Conservation (phyloP, 2,113 vertebrate species). For the Hippoglossus stenolepis region DNA sequence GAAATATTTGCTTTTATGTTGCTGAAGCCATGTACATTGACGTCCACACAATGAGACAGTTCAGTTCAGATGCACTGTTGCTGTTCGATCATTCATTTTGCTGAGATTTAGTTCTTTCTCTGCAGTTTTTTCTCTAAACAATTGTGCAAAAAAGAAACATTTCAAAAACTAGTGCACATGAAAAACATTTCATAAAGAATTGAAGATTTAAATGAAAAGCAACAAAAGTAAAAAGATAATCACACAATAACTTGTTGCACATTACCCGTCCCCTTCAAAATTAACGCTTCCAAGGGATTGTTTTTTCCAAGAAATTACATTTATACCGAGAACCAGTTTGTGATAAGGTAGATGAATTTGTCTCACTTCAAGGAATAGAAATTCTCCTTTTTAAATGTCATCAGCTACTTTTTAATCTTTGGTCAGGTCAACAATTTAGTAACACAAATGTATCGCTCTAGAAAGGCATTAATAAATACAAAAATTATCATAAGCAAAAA, state of each 20-base stretch:
- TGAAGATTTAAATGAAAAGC: conserved; percentile 28
- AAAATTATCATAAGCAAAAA: not conserved
- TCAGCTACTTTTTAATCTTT: not conserved
- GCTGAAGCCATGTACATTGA: conserved; percentile 32
- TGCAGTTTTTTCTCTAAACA: conserved; percentile 61
- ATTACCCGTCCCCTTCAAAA: conserved; percentile 78
- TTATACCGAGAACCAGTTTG: conserved; percentile 12
- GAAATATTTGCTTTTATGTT: too few relatives aligned
- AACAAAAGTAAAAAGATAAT: conserved; percentile 41
- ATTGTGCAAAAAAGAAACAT: conserved; percentile 68
- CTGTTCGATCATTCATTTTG: conserved; percentile 65
- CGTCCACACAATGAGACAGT: conserved; percentile 32
- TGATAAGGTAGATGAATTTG: conserved; percentile 46
- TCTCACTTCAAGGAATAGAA: conserved; percentile 71
- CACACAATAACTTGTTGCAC: conserved; percentile 82
- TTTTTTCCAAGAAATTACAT: conserved; percentile 4
- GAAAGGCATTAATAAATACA: not conserved
- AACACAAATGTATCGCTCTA: not conserved
- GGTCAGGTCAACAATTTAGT: not conserved
- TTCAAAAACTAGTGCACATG: conserved; percentile 72
- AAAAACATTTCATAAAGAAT: conserved; percentile 70
- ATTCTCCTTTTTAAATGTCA: not conserved
- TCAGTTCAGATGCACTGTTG: not conserved
- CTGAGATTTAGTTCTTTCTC: conserved; percentile 40
- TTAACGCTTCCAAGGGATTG: conserved; percentile 79